A percentile compares a stretch with the other conserved stretches of the same genome.
phyloP scores from a whole-genome alignment of 2,113 vertebrate species.

The Ceratotherium simum region DNA sequence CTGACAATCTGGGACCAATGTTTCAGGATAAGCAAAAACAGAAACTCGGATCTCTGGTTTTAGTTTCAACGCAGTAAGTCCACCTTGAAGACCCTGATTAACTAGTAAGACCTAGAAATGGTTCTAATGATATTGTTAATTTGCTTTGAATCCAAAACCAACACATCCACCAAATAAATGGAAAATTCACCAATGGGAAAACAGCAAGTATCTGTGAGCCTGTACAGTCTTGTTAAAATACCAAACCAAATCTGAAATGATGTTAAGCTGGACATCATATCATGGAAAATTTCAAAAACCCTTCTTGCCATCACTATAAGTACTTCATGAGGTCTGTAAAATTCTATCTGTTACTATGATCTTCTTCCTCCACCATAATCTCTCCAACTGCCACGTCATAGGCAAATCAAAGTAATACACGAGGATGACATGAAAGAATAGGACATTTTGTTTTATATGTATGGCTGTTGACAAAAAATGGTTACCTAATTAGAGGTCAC shows the following conservation, averaged over 20 bases:
- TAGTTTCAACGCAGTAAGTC: background rate
- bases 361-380: background rate
- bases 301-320: background rate
- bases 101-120: background rate
- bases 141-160: background rate
- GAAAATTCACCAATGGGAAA: conserved; percentile 20
- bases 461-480: background rate
- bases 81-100: conserved; percentile 1
- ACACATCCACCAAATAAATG: background rate
- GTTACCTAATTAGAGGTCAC: background rate
- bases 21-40: conserved; percentile 6
- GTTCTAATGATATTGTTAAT: background rate
- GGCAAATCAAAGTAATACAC: background rate
- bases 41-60: background rate
- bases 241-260: background rate
- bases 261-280: background rate
- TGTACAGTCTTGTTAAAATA: background rate
- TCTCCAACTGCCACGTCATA: background rate
- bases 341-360: background rate
- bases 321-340: background rate
- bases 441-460: background rate
- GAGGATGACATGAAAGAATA: background rate
- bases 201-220: background rate
- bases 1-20: background rate
- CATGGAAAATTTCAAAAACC: background rate